Evolutionary conservation across 2,113 vertebrate genomes (phyloP), one percentile per base, ranked within the genome.

Genomic region (Phocoena phocoena): DNA sequence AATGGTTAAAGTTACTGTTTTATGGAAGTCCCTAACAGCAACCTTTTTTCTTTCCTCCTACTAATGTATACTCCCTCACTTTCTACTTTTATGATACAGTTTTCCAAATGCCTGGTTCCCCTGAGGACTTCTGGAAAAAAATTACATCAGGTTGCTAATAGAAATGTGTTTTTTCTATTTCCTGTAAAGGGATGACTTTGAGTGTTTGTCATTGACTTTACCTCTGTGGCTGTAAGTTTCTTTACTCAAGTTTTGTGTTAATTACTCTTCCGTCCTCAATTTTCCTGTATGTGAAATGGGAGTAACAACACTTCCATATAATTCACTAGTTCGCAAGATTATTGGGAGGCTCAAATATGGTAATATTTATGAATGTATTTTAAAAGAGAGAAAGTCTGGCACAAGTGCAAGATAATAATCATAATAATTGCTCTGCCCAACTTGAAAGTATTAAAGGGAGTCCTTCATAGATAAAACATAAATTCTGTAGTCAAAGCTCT

Each of bases 21-120:
- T 95, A 82, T 60, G 38, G 88, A 81, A 28, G 25, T 71, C 60
- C 47, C 60, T 93, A 58, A 60, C 41, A 88, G 38, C 23, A 71
- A 2, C 68, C 17, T 50, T 87, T 90, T 87, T 77, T 63, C 38
- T 79, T 96, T 76, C n/a, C 10, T 87, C 65, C 28, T 67, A 6
- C 28, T 92, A 92, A 95, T 93, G 67, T 96, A 85, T 0, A 76
- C 36, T 95, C 55, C 41, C 8, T 93, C 41, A 55, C 86, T 80
- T 92, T 53, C 38, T 71, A n/a, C 79, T 90, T 96, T 97, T 90
- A 97, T 67, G 92, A 77, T 65, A 93, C 13, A 18, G 60, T 96
- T 97, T 95, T 92, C 93, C 81, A 58, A 93, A 93, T 91, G 38
- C 65, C 11, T 90, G 5, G 10, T 55, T 92, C 53, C 74, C 77